These are phyloP conservation scores for Cygnus atratus DNA, from an alignment of 2,113 vertebrate genomes.

Conservation along the genomic window DNA sequence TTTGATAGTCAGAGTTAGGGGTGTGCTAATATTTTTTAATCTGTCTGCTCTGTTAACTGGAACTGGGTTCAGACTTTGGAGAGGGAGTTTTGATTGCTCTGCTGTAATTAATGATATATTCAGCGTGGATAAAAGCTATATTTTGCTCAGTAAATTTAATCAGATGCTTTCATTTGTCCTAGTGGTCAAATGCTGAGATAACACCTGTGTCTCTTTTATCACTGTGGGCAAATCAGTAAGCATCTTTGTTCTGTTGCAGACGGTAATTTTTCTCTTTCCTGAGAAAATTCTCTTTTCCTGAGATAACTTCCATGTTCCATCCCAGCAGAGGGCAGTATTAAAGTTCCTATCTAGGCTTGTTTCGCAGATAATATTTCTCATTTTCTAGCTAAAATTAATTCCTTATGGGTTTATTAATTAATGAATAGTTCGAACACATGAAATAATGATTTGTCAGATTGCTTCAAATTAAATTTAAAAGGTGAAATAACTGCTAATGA, in stretches of 20 bases:
- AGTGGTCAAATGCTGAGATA: neutral
- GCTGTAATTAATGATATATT: neutral
- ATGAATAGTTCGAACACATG: neutral
- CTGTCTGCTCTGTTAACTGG: neutral
- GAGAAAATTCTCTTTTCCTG: neutral
- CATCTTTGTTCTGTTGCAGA: accelerated
- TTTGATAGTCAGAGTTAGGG: neutral
- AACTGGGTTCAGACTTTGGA: neutral
- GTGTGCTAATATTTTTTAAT: neutral
- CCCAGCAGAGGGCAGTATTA: slow-evolving; percentile 25
- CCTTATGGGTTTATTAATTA: neutral
- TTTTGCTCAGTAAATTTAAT: neutral
- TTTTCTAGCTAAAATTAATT: neutral
- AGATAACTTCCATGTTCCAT: neutral
- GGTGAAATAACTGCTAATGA: neutral
- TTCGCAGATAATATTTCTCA: neutral
- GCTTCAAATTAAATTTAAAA: neutral
- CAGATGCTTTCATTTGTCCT: neutral
- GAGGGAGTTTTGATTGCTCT: neutral
- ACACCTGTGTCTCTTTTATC: neutral
- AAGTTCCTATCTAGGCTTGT: neutral
- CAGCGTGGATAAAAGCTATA: neutral
- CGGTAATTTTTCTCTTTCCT: neutral
- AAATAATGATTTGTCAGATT: neutral
- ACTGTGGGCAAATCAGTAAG: no score